Conservation (phyloP, 2,888 invertebrate species). For the Sipha maydis region DNA sequence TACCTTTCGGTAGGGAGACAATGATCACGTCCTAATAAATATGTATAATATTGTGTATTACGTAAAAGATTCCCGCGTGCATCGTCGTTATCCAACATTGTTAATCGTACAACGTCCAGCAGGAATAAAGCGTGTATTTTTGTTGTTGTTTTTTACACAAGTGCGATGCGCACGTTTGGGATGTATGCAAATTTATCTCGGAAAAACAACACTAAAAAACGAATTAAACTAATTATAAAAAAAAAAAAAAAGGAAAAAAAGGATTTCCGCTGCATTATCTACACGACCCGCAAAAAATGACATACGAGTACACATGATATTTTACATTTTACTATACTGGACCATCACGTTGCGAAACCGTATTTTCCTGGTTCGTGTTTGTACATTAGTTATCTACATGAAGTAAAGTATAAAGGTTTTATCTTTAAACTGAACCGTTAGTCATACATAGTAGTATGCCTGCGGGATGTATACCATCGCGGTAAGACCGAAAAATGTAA, state of each 20-base stretch:
- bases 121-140: slow-evolving; percentile 51
- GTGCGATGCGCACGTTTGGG: slow-evolving; percentile 9
- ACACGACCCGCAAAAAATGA: not conserved
- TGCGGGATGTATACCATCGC: too few relatives aligned
- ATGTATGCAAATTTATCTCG: slow-evolving; percentile 21
- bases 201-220: slow-evolving; percentile 15
- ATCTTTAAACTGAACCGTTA: too few relatives aligned
- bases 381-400: too few relatives aligned
- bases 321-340: not conserved
- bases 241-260: not conserved
- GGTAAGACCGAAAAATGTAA: too few relatives aligned
- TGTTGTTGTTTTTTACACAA: not conserved
- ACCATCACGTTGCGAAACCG: not conserved
- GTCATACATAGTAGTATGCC: too few relatives aligned
- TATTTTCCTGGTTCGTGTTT: not conserved
- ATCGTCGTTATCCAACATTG: not conserved
- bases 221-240: not conserved
- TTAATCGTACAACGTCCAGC: not conserved
- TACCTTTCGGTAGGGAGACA: not conserved
- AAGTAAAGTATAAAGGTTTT: too few relatives aligned
- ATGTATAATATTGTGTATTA: not conserved
- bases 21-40: not conserved
- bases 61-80: not conserved
- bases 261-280: not conserved
- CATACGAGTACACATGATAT: not conserved